phyloP scores from a whole-genome alignment of 2,113 vertebrate genomes.

The Rynchops niger region DNA sequence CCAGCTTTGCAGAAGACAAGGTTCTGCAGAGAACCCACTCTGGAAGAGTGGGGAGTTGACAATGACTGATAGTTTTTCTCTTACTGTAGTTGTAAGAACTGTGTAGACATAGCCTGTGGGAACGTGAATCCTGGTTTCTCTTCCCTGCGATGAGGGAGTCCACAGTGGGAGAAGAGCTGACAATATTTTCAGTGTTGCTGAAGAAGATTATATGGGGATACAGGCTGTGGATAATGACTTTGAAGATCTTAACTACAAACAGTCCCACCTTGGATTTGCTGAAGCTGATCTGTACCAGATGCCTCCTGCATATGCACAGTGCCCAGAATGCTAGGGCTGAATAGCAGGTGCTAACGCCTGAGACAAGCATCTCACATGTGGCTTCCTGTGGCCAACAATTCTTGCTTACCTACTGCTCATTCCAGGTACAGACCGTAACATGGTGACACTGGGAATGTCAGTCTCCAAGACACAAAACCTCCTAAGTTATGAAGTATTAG shows the following conservation, averaged over 20 bases:
- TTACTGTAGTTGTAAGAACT: not conserved
- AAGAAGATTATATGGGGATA: not conserved
- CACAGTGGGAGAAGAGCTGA: not conserved
- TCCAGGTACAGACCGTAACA: not conserved
- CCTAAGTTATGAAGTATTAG: not conserved
- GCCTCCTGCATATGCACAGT: not conserved
- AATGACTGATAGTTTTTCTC: not conserved
- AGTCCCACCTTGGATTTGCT: not conserved
- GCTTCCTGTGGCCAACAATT: not conserved
- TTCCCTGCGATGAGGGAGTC: not conserved
- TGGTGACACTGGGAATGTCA: not conserved
- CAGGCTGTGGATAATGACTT: not conserved
- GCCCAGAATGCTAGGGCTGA: not conserved
- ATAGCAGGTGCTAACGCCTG: not conserved
- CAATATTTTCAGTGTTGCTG: not conserved
- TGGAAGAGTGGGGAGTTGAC: not conserved
- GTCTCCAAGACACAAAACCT: not conserved
- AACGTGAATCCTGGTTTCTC: not conserved
- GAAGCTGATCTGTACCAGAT: not conserved
- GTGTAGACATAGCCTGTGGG: not conserved
- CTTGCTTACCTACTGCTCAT: not conserved
- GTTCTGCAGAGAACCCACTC: constrained; percentile 3
- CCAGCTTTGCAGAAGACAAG: not conserved
- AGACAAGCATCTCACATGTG: not conserved
- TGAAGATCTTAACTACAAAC: not conserved